A percentile compares a stretch with the other conserved stretches of the same genome.
These are phyloP conservation scores for Trogon melanurus DNA, from an alignment of 2,113 vertebrate genomes.

Conservation along the genomic window DNA sequence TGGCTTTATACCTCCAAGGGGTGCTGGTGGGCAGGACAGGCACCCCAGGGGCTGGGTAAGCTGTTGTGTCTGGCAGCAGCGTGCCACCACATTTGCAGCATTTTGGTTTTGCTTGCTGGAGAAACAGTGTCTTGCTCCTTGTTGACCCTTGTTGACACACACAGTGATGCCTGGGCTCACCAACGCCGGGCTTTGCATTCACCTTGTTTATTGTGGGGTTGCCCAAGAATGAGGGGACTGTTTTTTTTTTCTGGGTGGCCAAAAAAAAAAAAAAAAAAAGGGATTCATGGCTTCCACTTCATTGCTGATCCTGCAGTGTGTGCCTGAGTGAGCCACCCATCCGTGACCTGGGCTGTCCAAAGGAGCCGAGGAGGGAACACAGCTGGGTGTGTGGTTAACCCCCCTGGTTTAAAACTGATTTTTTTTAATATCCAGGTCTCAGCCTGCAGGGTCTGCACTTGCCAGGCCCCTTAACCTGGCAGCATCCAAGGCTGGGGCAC, in stretches of 20 bases:
- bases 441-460: not conserved
- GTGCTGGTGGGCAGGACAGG: not conserved
- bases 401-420: not conserved
- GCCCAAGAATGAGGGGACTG: not conserved
- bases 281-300: not conserved
- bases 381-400: fast-evolving
- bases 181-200: not conserved
- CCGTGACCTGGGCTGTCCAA: not conserved
- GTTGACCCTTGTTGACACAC: fast-evolving
- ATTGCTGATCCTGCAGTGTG: not conserved
- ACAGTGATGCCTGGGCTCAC: fast-evolving
- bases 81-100: not conserved
- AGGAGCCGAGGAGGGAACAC: not conserved
- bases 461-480: fast-evolving
- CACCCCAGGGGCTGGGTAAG: not conserved
- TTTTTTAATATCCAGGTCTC: not conserved
- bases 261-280: not conserved
- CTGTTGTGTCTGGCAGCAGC: not conserved
- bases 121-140: not conserved
- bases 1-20: not conserved
- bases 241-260: not conserved
- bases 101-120: not conserved
- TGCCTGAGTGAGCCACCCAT: not conserved
- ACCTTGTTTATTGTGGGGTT: not conserved
- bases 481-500: fast-evolving